Evolutionary conservation across 2,797 vertebrate genomes (phyloP).

Genomic region (Chaenodraco wilsoni): DNA sequence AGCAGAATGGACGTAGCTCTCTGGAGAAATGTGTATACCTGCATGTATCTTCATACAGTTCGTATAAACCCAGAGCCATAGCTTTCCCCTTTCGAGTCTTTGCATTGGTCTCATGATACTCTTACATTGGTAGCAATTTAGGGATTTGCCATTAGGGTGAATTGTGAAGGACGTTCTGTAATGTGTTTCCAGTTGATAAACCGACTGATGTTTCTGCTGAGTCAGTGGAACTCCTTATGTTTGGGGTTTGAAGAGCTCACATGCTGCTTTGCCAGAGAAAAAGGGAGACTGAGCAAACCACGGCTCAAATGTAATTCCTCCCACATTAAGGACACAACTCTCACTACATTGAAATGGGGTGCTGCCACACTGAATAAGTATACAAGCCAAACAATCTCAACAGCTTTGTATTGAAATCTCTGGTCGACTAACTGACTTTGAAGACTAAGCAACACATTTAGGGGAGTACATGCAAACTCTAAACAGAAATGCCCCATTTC

Average conservation of each 20-base stretch:
- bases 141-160: slow-evolving; percentile 54
- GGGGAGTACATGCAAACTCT: not conserved
- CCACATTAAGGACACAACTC: slow-evolving; percentile 29
- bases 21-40: slow-evolving; percentile 20
- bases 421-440: not conserved
- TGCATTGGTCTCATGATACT: slow-evolving; percentile 42
- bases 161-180: slow-evolving; percentile 51
- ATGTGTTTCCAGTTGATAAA: slow-evolving; percentile 63
- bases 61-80: slow-evolving; percentile 17
- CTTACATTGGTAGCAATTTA: slow-evolving; percentile 47
- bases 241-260: slow-evolving; percentile 32
- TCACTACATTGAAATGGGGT: slow-evolving; percentile 14
- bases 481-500: not conserved
- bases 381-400: slow-evolving; percentile 8
- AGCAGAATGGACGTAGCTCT: slow-evolving; percentile 34
- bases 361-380: slow-evolving; percentile 18
- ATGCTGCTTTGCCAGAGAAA: slow-evolving; percentile 28
- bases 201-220: slow-evolving; percentile 52
- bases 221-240: slow-evolving; percentile 56
- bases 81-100: not conserved
- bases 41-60: slow-evolving; percentile 21
- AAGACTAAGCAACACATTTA: slow-evolving; percentile 7
- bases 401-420: slow-evolving; percentile 10
- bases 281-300: slow-evolving; percentile 34
- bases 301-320: slow-evolving; percentile 41